phyloP scores from a whole-genome alignment of 2,113 vertebrate genomes.

The Lates calcarifer region DNA sequence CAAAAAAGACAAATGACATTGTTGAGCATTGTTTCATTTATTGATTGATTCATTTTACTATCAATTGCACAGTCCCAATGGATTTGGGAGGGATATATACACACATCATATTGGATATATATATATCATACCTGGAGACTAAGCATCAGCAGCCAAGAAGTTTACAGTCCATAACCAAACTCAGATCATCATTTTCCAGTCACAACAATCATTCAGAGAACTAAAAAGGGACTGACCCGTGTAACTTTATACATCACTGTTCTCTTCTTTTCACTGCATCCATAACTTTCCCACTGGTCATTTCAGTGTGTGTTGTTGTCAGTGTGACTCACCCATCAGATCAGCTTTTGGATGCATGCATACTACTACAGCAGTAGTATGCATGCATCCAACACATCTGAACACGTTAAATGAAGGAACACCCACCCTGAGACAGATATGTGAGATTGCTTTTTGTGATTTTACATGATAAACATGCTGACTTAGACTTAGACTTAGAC shows the following conservation, averaged over 20 bases:
- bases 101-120: conserved; percentile 34
- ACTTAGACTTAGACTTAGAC: too few relatives aligned
- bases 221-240: background rate
- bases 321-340: conserved; percentile 16
- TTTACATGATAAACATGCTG: background rate
- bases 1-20: conserved; percentile 22
- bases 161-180: conserved; percentile 15
- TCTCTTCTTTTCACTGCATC: conserved; percentile 18
- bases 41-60: conserved; percentile 47
- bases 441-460: conserved; percentile 8
- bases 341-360: too few relatives aligned
- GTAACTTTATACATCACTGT: background rate
- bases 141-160: conserved; percentile 13
- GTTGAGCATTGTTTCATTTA: conserved; percentile 54
- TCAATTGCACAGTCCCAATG: conserved; percentile 30
- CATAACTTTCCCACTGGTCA: background rate
- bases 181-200: background rate
- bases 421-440: conserved; percentile 32
- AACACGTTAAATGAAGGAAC: conserved; percentile 46
- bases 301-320: background rate
- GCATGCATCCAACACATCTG: conserved; percentile 33
- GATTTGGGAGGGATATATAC: conserved; percentile 27
- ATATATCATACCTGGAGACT: conserved; percentile 24
- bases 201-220: conserved; percentile 10
- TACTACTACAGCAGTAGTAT: conserved; percentile 16